phyloP scores from a whole-genome alignment of 2,113 vertebrate species.

The Strix aluco region DNA sequence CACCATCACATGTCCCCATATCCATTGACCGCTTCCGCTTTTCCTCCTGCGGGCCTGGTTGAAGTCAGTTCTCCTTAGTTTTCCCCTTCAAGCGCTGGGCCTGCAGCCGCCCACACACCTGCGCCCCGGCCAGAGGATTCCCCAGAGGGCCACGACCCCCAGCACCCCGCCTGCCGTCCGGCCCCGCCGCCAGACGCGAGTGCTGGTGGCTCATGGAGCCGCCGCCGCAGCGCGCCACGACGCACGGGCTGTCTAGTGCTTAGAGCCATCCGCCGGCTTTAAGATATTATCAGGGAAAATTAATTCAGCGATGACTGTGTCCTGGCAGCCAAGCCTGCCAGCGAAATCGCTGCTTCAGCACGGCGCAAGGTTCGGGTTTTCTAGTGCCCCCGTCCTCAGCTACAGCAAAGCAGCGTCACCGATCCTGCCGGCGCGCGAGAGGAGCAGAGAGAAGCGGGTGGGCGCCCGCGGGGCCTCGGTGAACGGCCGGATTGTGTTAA shows the following conservation, averaged over 20 bases:
- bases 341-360: not conserved
- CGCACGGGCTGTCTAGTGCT: not conserved
- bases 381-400: not conserved
- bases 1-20: not conserved
- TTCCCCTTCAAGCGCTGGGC: not conserved
- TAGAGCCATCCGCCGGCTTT: not conserved
- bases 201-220: no score
- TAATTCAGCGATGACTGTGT: not conserved
- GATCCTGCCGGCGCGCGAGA: not conserved
- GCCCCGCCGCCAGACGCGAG: rapidly evolving
- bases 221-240: not conserved
- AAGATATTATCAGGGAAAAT: not conserved
- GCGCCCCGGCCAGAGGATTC: not conserved
- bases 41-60: not conserved
- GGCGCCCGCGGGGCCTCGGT: rapidly evolving
- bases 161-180: not conserved
- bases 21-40: not conserved
- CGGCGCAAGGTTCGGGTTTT: not conserved
- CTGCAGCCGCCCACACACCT: not conserved
- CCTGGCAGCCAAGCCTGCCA: not conserved
- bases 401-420: not conserved
- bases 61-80: not conserved
- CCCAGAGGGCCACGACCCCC: not conserved
- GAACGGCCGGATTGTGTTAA: not conserved
- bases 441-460: not conserved